These are phyloP conservation scores for Burhinus bistriatus DNA, from an alignment of 2,113 vertebrate species.

Conservation along the genomic window DNA sequence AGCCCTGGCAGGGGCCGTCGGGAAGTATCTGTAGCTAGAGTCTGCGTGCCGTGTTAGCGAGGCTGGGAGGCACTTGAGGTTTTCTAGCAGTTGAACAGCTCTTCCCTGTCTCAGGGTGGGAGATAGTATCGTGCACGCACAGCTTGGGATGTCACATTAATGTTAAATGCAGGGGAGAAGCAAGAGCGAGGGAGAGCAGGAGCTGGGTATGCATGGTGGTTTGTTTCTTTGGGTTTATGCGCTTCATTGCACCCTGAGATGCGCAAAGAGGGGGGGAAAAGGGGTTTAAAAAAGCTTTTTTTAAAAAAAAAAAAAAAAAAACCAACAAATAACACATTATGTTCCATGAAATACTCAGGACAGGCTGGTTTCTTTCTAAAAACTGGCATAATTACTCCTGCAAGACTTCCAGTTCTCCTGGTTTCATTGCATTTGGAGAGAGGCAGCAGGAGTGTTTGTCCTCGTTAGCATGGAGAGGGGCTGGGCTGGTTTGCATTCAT, in stretches of 20 bases:
- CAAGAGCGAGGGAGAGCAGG: neutral
- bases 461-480: neutral
- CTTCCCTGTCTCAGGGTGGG: neutral
- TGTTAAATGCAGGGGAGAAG: constrained; percentile 14
- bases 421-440: neutral
- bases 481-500: neutral
- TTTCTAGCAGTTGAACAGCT: neutral
- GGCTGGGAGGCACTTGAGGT: neutral
- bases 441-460: neutral
- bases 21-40: neutral
- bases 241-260: constrained; percentile 42
- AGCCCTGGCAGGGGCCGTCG: no score
- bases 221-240: constrained; percentile 15
- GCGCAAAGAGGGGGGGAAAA: neutral
- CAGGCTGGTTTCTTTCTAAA: neutral
- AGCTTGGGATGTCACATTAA: constrained; percentile 16
- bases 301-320: neutral
- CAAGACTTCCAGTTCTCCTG: neutral
- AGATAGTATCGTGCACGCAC: neutral
- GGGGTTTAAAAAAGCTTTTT: constrained; percentile 7
- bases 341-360: constrained; percentile 59
- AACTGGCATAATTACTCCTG: neutral
- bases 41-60: neutral
- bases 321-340: neutral
- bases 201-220: neutral